Evolutionary conservation across 2,797 vertebrate species (phyloP).

Genomic region (Acanthurus lineatus): DNA sequence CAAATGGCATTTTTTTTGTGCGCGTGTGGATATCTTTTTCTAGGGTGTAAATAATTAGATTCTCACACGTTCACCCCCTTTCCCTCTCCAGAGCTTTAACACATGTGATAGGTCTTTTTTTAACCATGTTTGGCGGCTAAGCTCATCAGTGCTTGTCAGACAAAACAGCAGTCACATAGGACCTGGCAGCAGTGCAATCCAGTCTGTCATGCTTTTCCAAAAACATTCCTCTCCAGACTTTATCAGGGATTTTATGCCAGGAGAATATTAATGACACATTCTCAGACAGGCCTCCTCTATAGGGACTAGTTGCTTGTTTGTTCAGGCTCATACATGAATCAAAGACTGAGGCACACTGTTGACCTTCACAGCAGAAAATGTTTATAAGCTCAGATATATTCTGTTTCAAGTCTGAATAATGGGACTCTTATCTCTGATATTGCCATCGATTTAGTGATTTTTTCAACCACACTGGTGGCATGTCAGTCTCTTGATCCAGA

Average conservation of each 20-base stretch:
- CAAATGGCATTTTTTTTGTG: conserved; percentile 63
- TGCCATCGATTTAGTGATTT: not conserved
- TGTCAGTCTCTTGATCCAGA: not conserved
- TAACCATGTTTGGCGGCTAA: conserved; percentile 19
- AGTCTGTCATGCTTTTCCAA: conserved; percentile 50
- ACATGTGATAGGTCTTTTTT: conserved; percentile 34
- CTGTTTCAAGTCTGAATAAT: conserved; percentile 11
- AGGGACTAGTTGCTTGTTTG: conserved; percentile 57
- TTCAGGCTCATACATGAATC: conserved; percentile 52
- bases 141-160: conserved; percentile 46
- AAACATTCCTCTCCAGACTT: conserved; percentile 50
- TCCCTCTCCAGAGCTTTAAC: conserved; percentile 29
- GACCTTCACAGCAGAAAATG: conserved; percentile 54
- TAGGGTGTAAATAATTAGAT: conserved; percentile 54
- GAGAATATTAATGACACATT: conserved; percentile 63
- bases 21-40: conserved; percentile 63
- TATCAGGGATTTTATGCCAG: conserved; percentile 54
- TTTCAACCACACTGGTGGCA: not conserved
- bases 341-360: conserved; percentile 43
- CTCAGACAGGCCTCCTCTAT: conserved; percentile 30
- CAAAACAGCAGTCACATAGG: conserved; percentile 53
- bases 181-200: conserved; percentile 63
- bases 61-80: conserved; percentile 27
- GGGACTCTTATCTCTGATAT: not conserved
- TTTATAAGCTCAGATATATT: conserved; percentile 28